phyloP scores from a whole-genome alignment of 1,140 invertebrate species.

The Dinoponera quadriceps region DNA sequence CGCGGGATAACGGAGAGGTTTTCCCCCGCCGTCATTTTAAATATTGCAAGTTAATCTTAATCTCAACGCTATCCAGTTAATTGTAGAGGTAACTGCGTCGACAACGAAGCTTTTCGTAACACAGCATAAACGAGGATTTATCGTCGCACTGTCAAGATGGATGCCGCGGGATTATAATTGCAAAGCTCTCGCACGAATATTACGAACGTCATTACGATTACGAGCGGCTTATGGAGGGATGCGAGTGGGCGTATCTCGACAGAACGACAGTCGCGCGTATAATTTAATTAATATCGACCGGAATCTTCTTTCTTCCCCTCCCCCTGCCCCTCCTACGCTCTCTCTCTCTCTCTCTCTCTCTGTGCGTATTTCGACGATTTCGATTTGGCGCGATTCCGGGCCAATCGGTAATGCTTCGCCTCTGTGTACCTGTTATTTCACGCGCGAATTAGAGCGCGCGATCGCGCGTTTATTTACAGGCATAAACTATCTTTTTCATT shows the following conservation, averaged over 20 bases:
- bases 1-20: background rate
- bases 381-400: background rate
- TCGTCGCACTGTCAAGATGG: background rate
- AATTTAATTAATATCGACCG: constrained; percentile 12
- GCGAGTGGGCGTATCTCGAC: no score
- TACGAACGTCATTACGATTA: background rate
- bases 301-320: background rate
- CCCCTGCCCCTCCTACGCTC: no score
- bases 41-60: constrained; percentile 1
- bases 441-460: background rate
- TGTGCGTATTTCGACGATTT: background rate
- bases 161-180: background rate
- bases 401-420: background rate
- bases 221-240: background rate
- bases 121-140: constrained; percentile 4
- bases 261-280: background rate
- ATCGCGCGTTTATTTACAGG: constrained; percentile 8
- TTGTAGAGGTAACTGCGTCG: background rate
- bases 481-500: background rate
- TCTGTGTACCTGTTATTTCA: background rate
- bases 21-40: background rate
- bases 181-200: background rate
- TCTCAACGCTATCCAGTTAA: background rate
- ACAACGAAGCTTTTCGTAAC: background rate
- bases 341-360: background rate